Evolutionary conservation across 2,888 invertebrate genomes (phyloP).

Genomic region (Cantharis nigra): DNA sequence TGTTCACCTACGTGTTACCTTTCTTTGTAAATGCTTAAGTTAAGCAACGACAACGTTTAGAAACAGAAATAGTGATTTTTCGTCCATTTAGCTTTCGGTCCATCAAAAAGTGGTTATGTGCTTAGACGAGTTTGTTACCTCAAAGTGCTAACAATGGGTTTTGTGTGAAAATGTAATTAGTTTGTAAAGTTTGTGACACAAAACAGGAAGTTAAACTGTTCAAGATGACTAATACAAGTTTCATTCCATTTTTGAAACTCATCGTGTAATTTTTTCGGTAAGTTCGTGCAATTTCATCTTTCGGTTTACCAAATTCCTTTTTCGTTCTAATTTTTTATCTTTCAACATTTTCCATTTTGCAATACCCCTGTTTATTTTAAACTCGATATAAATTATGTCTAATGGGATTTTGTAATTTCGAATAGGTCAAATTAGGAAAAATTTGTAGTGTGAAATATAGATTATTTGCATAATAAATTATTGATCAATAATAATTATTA

Average conservation of each 20-base stretch:
- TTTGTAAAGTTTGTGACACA: neutral
- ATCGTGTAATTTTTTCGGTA: neutral
- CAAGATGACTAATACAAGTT: slow-evolving; percentile 1
- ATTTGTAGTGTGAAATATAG: neutral
- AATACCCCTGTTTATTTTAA: neutral
- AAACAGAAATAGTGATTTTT: neutral
- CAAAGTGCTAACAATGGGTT: neutral
- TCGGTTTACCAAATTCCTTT: no score
- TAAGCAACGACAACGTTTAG: slow-evolving; percentile 23
- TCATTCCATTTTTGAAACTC: neutral
- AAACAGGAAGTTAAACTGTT: slow-evolving; percentile 1
- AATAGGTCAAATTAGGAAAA: neutral
- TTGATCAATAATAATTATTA: neutral
- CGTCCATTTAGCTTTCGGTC: neutral
- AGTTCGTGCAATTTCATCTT: neutral
- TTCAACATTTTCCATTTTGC: neutral
- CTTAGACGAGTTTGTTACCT: neutral
- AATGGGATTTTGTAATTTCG: neutral
- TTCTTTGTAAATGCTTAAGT: slow-evolving; percentile 21
- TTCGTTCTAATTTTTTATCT: neutral
- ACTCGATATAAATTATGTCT: neutral
- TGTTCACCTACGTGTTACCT: slow-evolving; percentile 38
- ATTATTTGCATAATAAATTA: neutral
- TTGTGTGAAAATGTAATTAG: neutral
- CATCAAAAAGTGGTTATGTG: neutral